These are phyloP conservation scores for Uromys caudimaculatus DNA, from an alignment of 2,797 vertebrate genomes.

Conservation along the genomic window DNA sequence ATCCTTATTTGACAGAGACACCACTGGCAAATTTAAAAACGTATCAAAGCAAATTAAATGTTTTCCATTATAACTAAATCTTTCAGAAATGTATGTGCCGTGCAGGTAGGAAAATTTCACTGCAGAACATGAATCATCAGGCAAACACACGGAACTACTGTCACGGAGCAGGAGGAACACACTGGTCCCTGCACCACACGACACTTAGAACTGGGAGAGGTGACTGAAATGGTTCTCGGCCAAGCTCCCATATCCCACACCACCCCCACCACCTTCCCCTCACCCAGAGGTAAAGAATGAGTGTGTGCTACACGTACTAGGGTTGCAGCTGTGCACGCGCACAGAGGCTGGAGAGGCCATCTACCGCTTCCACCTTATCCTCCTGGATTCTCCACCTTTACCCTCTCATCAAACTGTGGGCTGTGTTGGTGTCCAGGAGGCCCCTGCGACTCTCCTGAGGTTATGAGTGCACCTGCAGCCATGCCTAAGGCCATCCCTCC, in stretches of 20 bases:
- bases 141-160: not conserved
- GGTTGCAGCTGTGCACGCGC: not conserved
- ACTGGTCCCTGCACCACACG: not conserved
- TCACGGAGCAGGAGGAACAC: rapidly evolving
- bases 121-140: not conserved
- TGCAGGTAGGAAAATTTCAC: not conserved
- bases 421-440: not conserved
- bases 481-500: not conserved
- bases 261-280: not conserved
- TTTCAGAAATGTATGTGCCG: constrained; percentile 16
- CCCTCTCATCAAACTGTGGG: not conserved
- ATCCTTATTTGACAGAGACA: constrained; percentile 64
- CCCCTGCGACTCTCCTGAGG: not conserved
- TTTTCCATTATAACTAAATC: constrained; percentile 36
- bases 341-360: not conserved
- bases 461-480: not conserved
- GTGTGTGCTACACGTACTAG: not conserved
- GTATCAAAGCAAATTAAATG: constrained; percentile 44
- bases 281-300: not conserved
- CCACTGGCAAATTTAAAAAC: constrained; percentile 55
- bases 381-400: too few relatives aligned
- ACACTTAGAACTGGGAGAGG: constrained; percentile 2
- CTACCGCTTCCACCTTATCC: not conserved
- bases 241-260: not conserved
- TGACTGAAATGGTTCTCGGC: not conserved